These are phyloP conservation scores for Drosophila sp. DNA, from an alignment of 1,140 invertebrate species.

Conservation along the genomic window DNA sequence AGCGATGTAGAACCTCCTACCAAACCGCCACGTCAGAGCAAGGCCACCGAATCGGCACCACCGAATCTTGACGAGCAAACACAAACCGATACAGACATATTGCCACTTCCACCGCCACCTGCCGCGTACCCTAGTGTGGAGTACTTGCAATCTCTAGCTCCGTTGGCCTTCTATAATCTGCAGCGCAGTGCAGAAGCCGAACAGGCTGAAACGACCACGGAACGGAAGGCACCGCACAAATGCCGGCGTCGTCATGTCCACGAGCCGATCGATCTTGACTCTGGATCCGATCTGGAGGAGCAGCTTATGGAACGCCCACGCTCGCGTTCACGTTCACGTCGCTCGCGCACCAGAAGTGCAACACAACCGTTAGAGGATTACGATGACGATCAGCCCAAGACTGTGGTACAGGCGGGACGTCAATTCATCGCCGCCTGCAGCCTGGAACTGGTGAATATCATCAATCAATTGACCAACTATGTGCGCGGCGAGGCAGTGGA, in stretches of 20 bases:
- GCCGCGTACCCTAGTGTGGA: slow-evolving; percentile 84
- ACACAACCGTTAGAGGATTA: slow-evolving; percentile 75
- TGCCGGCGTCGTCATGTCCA: slow-evolving; percentile 72
- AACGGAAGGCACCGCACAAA: slow-evolving; percentile 66
- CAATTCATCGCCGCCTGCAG: slow-evolving; percentile 88
- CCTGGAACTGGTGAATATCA: slow-evolving; percentile 85
- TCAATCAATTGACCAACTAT: slow-evolving; percentile 87
- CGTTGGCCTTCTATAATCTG: slow-evolving; percentile 83
- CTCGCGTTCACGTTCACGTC: slow-evolving; percentile 60
- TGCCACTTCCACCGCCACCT: slow-evolving; percentile 85
- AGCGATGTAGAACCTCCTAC: slow-evolving; percentile 63
- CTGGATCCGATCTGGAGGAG: slow-evolving; percentile 64
- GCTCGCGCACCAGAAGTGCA: slow-evolving; percentile 79
- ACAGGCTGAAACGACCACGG: slow-evolving; percentile 46
- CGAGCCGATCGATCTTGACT: slow-evolving; percentile 45
- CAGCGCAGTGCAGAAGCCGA: slow-evolving; percentile 81
- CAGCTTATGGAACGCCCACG: slow-evolving; percentile 79
- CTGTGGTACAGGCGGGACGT: slow-evolving; percentile 86
- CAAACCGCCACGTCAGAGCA: slow-evolving; percentile 69
- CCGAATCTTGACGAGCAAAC: slow-evolving; percentile 72
- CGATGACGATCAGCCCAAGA: slow-evolving; percentile 80
- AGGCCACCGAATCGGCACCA: slow-evolving; percentile 66
- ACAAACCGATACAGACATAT: slow-evolving; percentile 83
- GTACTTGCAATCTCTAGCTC: slow-evolving; percentile 84
- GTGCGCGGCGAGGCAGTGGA: slow-evolving; percentile 84